These are phyloP conservation scores for Macaria liturata DNA, from an alignment of 2,888 invertebrate genomes.

Conservation along the genomic window DNA sequence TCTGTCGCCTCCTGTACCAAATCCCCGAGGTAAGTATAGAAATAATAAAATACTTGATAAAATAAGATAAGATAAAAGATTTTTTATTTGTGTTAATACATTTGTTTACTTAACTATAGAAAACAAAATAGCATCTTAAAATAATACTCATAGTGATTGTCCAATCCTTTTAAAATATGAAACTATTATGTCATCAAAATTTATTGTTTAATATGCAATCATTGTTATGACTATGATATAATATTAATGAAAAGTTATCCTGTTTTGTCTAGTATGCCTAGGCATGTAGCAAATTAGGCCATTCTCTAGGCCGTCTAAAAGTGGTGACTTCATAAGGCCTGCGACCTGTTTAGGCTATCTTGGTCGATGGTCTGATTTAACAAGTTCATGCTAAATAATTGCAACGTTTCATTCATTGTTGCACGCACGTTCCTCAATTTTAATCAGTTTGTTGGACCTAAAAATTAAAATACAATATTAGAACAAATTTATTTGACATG, in stretches of 20 bases:
- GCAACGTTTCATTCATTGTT: slow-evolving; percentile 5
- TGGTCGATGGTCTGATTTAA: slow-evolving; percentile 8
- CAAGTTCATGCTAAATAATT: slow-evolving; percentile 10
- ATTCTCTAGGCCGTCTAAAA: slow-evolving; percentile 11
- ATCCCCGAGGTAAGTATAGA: slow-evolving; percentile 44
- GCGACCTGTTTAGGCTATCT: neutral
- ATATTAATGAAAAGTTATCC: neutral
- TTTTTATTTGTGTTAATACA: too few species aligned
- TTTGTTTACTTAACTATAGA: too few species aligned
- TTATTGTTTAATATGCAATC: too few species aligned
- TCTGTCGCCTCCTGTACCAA: slow-evolving; percentile 30
- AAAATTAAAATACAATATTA: too few species aligned
- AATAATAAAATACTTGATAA: neutral
- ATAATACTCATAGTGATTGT: too few species aligned
- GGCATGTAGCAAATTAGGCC: slow-evolving; percentile 3
- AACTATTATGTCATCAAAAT: too few species aligned
- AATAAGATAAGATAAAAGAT: too few species aligned
- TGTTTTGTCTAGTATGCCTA: neutral
- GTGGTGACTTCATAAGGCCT: slow-evolving; percentile 14
- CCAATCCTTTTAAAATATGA: too few species aligned
- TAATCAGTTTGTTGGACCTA: neutral
- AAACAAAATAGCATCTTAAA: too few species aligned
- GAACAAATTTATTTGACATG: too few species aligned
- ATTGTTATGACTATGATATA: too few species aligned
- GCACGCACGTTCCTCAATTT: slow-evolving; percentile 3